Evolutionary conservation across 2,797 vertebrate genomes (phyloP).

Genomic region (Strix occidentalis): DNA sequence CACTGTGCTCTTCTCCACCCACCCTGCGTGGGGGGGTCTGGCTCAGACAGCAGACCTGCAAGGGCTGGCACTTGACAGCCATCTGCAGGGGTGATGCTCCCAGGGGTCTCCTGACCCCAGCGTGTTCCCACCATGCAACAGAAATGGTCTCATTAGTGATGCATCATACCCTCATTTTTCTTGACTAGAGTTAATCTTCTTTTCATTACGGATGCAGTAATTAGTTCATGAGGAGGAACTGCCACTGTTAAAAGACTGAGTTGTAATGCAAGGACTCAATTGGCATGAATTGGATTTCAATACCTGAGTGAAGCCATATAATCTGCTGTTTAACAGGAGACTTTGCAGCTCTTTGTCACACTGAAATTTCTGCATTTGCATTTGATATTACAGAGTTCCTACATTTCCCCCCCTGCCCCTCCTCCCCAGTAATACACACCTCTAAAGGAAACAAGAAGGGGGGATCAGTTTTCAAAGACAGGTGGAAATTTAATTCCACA

Average conservation of each 20-base stretch:
- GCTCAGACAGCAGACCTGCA: fast-evolving
- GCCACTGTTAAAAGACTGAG: background rate
- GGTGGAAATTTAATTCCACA: background rate
- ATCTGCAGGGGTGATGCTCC: background rate
- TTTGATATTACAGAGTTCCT: background rate
- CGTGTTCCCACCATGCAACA: fast-evolving
- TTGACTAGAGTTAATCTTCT: constrained; percentile 28
- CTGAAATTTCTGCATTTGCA: background rate
- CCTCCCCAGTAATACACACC: background rate
- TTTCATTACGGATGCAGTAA: constrained; percentile 28
- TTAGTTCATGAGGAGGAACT: background rate
- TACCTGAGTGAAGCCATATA: background rate
- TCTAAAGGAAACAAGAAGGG: background rate
- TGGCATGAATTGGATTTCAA: background rate
- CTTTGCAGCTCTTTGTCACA: background rate
- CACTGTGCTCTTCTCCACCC: fast-evolving
- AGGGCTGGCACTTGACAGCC: background rate
- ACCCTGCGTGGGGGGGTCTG: fast-evolving
- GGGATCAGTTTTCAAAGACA: background rate
- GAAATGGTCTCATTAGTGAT: background rate
- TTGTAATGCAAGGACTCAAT: background rate
- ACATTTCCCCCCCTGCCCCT: background rate
- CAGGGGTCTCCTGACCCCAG: too few species aligned
- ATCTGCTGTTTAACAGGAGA: background rate
- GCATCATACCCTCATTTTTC: constrained; percentile 14